Percentiles rank a stretch among this genome's conserved stretches.
phyloP scores from a whole-genome alignment of 2,888 invertebrate genomes.

The Thera obeliscata region DNA sequence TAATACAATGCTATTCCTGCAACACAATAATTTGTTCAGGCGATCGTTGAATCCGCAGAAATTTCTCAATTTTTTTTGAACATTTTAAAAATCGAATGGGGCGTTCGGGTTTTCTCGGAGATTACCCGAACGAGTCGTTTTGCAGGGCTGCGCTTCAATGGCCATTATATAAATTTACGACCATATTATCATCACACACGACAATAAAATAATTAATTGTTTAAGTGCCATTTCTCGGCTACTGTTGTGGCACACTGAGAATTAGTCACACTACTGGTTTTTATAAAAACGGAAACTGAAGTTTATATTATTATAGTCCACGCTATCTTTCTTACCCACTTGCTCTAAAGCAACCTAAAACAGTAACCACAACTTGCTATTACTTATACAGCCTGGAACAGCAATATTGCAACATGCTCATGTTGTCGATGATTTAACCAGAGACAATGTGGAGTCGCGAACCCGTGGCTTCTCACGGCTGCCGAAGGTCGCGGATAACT shows the following conservation, averaged over 20 bases:
- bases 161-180: neutral
- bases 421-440: constrained; percentile 79
- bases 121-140: no score
- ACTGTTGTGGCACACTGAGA: constrained; percentile 9
- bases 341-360: no score
- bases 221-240: constrained; percentile 18
- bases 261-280: neutral
- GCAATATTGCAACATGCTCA: constrained; percentile 64
- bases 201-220: constrained; percentile 62
- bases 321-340: neutral
- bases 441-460: constrained; percentile 79
- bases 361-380: neutral
- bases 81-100: no score
- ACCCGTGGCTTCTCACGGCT: constrained; percentile 76
- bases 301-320: no score
- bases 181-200: constrained; percentile 30
- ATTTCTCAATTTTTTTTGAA: no score
- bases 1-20: no score
- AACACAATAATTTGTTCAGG: no score
- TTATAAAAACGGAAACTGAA: no score
- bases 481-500: constrained; percentile 80
- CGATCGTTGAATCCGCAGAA: no score
- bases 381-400: constrained; percentile 8
- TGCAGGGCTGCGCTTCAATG: neutral
- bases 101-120: no score